Evolutionary conservation across 2,113 vertebrate species (phyloP), one percentile per base, ranked within the genome.

Genomic region (Microtus pennsylvanicus): DNA sequence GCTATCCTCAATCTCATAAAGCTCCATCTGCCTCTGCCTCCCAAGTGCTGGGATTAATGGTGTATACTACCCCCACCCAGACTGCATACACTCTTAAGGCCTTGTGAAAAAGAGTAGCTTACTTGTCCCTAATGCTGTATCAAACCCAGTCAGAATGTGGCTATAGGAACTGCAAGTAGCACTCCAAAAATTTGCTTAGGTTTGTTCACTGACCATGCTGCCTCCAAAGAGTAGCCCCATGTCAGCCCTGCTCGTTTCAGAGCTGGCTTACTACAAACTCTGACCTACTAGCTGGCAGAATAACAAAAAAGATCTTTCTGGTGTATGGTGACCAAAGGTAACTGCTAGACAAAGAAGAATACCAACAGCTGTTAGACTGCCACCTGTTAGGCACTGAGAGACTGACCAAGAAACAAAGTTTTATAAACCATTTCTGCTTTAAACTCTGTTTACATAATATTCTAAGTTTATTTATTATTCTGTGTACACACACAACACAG

Each of bases 381-480:
- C 1, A 93, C 10, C 30, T 90, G 17, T 58, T 63, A 80, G 28
- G 77, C 89, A 89, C 14, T 93, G 72, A 88, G 2, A 89, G 80
- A 19, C n/a, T 19, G 30, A 94, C 85, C 94, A 97, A 95, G 78
- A 97, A 97, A 98, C 65, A 90, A 97, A 65, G 38, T 78, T 86
- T 90, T 97, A 97, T 42, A 89, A 80, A 96, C 90, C 80, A 97
- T 96, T 98, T 96, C 67, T 26, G 1, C 92, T 93, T 97, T 93
- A 96, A 98, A 96, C 35, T 5, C 33, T 35, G 96, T 83, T 96
- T 97, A 97, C 97, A 97, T 72, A 21, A 97, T 97, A 97, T 72
- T 45, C 58, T 65, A 85, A 61, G 14, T 82, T 81, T 81, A 81
- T 55, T 80, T 81, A 28, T 42, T 83, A 63, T 63, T 42, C 61